Conservation (phyloP, 2,113 vertebrate genomes). For the Crypturellus undulatus region DNA sequence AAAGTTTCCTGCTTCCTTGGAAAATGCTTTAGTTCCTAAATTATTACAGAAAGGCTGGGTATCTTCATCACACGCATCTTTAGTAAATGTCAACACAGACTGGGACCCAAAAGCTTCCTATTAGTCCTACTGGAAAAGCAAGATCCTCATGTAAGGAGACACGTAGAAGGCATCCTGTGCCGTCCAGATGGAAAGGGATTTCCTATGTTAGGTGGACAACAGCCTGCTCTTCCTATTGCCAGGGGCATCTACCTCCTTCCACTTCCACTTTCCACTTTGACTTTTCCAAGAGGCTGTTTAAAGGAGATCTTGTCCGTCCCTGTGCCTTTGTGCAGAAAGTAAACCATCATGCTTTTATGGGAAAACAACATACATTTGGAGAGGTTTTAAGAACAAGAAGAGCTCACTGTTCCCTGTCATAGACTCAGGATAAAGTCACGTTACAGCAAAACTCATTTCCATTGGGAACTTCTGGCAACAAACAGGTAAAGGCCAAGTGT, state of each 20-base stretch:
- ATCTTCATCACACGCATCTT: not conserved
- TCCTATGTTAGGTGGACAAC: not conserved
- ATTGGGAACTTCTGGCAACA: not conserved
- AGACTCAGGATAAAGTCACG: not conserved
- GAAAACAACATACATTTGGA: conserved; percentile 4
- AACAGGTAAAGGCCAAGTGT: conserved; percentile 1
- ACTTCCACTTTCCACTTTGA: not conserved
- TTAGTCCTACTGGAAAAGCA: not conserved
- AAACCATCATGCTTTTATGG: not conserved
- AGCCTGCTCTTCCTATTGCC: not conserved
- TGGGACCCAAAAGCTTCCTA: not conserved
- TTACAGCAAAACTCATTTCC: not conserved
- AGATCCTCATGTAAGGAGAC: not conserved
- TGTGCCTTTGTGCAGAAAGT: not conserved
- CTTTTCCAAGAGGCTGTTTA: not conserved
- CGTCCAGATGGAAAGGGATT: not conserved
- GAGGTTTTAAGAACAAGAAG: conserved; percentile 9
- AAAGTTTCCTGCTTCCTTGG: not conserved
- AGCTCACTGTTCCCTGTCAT: not conserved
- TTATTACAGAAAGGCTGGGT: not conserved
- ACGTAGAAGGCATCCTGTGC: not conserved
- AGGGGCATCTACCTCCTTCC: not conserved
- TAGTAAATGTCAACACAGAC: not conserved
- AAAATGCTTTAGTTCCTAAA: not conserved
- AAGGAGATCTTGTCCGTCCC: not conserved